A percentile compares a stretch with the other conserved stretches of the same genome.
Conservation (phyloP, 2,888 invertebrate species). For the Drosophila paramelanica region DNA sequence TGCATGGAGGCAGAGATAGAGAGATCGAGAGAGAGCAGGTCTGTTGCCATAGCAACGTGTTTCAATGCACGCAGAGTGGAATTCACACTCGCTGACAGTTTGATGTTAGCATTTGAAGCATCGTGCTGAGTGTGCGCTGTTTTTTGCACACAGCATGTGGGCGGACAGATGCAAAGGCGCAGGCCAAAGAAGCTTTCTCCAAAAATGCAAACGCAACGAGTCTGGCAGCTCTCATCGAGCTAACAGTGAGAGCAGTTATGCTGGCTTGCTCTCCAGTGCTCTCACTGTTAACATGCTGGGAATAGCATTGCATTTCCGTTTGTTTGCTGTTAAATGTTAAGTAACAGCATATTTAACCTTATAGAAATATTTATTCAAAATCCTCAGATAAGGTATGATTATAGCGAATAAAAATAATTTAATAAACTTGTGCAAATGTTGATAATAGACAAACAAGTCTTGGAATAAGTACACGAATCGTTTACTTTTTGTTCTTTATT, state of each 20-base stretch:
- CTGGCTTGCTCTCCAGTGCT: neutral
- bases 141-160: slow-evolving; percentile 30
- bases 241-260: slow-evolving; percentile 9
- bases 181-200: slow-evolving; percentile 26
- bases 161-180: slow-evolving; percentile 17
- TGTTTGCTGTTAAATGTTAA: neutral
- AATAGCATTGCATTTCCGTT: slow-evolving; percentile 16
- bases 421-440: slow-evolving; percentile 6
- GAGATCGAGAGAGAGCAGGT: slow-evolving; percentile 2
- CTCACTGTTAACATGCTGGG: slow-evolving; percentile 16
- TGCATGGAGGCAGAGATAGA: slow-evolving; percentile 18
- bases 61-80: slow-evolving; percentile 15
- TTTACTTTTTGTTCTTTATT: slow-evolving; percentile 77
- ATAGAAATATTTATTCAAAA: neutral
- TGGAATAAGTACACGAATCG: slow-evolving; percentile 7
- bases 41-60: slow-evolving; percentile 37
- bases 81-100: slow-evolving; percentile 1
- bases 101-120: slow-evolving; percentile 5
- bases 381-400: neutral
- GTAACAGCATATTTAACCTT: neutral
- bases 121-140: slow-evolving; percentile 13
- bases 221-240: neutral
- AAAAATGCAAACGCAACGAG: neutral
- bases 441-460: neutral
- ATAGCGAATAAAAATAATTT: neutral